Base-by-base conservation (phyloP, 2,888 invertebrate genomes). In the Synanthedon andrenaeformis region DNA sequence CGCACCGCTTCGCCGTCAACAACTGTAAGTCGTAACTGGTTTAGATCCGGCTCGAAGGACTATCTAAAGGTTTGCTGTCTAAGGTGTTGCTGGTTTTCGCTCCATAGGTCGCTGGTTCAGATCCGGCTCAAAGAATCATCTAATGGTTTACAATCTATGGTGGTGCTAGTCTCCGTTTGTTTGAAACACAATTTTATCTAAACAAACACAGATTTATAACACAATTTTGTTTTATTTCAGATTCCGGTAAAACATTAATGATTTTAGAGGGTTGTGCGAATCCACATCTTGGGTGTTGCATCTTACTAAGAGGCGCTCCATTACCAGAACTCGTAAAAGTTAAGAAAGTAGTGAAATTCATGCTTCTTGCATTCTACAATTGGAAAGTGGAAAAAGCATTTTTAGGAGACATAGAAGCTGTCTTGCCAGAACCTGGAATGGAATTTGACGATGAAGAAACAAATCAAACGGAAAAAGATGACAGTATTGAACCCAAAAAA, bases 331-430 rank as follows among this genome's bases (percentile, higher is more conserved):
- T 98, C 6, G 89, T 91, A 10, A 91, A 92, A 69, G 92, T 97
- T 0, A 98, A 98, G 74, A 92, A 91, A 64, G 94, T 97, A 0
- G 91, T 94, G 0, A 92, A 92, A 51, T 93, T 94, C 69, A 90
- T 97, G 89, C 89, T 96, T 0, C 93, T 94, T 57, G 92, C 94
- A 0, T 91, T 93, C 42, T 98, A 98, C 76, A 98, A 98, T 65
- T 96, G 96, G 92, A 91, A 94, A 52, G 83, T 98, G 49, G 99
- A 99, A 77, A 93, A 94, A 66, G 94, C 97, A 0, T 98, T 96
- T 76, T 90, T 97, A 82, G 96, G 96, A 58, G 95, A 96, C 72
- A 96, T 95, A 64, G 96, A 82, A 61, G 88, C 87, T 0, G 64
- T 75, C 0, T 53, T 88, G n/a, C 88, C 88, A 0, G 82, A 85